Evolutionary conservation across 1,140 invertebrate species (phyloP).

Genomic region (Drosophila kurseongensis): DNA sequence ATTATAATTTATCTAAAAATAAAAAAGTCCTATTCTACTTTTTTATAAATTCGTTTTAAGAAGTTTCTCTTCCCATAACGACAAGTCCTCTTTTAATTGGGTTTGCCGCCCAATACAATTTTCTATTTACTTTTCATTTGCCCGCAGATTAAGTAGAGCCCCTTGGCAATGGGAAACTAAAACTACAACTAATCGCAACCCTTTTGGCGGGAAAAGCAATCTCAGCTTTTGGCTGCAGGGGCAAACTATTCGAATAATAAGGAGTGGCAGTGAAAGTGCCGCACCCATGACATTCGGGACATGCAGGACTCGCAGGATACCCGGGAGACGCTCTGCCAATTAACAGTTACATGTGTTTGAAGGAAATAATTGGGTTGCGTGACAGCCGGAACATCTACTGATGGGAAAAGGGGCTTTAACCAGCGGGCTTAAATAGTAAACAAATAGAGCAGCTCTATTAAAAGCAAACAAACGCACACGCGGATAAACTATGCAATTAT

Average conservation of each 20-base stretch:
- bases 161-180: neutral
- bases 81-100: slow-evolving; percentile 22
- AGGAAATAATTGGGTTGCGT: slow-evolving; percentile 80
- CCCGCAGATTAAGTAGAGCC: slow-evolving; percentile 17
- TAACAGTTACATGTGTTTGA: slow-evolving; percentile 81
- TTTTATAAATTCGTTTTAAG: neutral
- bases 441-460: slow-evolving; percentile 65
- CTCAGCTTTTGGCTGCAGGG: slow-evolving; percentile 46
- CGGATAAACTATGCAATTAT: slow-evolving; percentile 66
- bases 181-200: slow-evolving; percentile 42
- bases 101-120: neutral
- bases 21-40: too few relatives aligned
- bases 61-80: neutral
- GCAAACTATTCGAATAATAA: slow-evolving; percentile 46
- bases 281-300: slow-evolving; percentile 58
- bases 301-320: slow-evolving; percentile 39
- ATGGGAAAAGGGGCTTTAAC: slow-evolving; percentile 3
- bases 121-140: slow-evolving; percentile 43
- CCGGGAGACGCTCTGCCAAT: slow-evolving; percentile 77
- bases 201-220: slow-evolving; percentile 64
- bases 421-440: slow-evolving; percentile 63
- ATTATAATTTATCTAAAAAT: neutral
- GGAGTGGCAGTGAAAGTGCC: slow-evolving; percentile 25
- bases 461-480: slow-evolving; percentile 60
- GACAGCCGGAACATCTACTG: slow-evolving; percentile 47